Percentiles rank a stretch among this genome's conserved stretches.
These are phyloP conservation scores for Stegodyphus mimosarum DNA, from an alignment of 1,140 invertebrate genomes.

Conservation along the genomic window DNA sequence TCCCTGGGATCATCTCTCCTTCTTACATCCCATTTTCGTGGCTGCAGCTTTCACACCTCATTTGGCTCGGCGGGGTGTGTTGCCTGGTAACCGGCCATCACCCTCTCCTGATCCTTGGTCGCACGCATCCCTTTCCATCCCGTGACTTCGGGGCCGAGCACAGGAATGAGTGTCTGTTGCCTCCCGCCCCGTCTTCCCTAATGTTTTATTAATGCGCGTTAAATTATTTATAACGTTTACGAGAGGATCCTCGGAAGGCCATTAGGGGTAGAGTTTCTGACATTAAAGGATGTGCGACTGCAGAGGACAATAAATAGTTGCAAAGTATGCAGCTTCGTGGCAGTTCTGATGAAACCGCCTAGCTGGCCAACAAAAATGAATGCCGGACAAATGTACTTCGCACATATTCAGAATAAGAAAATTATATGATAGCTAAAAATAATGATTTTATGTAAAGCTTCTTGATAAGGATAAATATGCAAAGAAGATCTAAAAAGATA, in stretches of 20 bases:
- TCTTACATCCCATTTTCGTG: constrained; percentile 24
- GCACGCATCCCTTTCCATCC: constrained; percentile 8
- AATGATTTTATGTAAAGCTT: too few relatives aligned
- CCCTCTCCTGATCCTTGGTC: constrained; percentile 37
- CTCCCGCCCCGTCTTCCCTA: constrained; percentile 19
- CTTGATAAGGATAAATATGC: too few relatives aligned
- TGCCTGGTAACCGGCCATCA: constrained; percentile 47
- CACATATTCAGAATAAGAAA: too few relatives aligned
- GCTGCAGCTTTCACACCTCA: constrained; percentile 57
- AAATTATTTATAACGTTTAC: constrained; percentile 58
- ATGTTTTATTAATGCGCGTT: constrained; percentile 60
- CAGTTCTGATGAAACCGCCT: too few relatives aligned
- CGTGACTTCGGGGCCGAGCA: not conserved
- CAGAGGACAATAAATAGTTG: not conserved
- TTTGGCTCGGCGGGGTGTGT: constrained; percentile 35
- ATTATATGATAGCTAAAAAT: too few relatives aligned
- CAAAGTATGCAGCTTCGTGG: too few relatives aligned
- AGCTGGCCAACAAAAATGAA: too few relatives aligned
- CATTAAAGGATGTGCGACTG: not conserved
- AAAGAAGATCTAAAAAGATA: too few relatives aligned
- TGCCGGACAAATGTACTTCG: too few relatives aligned
- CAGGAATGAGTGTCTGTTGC: not conserved
- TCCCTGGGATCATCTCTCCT: not conserved
- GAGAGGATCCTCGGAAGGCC: constrained; percentile 11
- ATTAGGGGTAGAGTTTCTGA: constrained; percentile 23